Evolutionary conservation across 2,888 invertebrate species (phyloP).

Genomic region (Leptura quadrifasciata): DNA sequence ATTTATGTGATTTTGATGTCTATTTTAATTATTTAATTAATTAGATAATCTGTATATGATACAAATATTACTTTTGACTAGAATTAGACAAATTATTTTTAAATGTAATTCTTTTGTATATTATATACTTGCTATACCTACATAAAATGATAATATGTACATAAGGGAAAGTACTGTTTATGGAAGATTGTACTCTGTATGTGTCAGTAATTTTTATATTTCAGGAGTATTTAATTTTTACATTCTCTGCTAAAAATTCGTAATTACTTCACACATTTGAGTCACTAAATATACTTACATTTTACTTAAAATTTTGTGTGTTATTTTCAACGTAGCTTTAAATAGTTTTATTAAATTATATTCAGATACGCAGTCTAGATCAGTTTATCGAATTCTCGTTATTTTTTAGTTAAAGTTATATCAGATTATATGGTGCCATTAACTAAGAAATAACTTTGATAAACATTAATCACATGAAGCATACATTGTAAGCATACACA

Average conservation of each 20-base stretch:
- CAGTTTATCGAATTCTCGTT: slow-evolving; percentile 14
- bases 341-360: background rate
- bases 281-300: slow-evolving; percentile 11
- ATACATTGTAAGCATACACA: slow-evolving; percentile 37
- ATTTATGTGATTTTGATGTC: slow-evolving; percentile 71
- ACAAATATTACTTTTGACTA: slow-evolving; percentile 51
- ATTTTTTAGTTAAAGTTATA: slow-evolving; percentile 14
- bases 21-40: slow-evolving; percentile 52
- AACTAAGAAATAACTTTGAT: slow-evolving; percentile 33
- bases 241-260: slow-evolving; percentile 9
- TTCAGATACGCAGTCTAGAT: slow-evolving; percentile 7
- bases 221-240: slow-evolving; percentile 1
- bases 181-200: slow-evolving; percentile 41
- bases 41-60: slow-evolving; percentile 54
- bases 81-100: slow-evolving; percentile 45
- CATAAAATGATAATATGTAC: slow-evolving; percentile 57
- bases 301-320: background rate
- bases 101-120: slow-evolving; percentile 40
- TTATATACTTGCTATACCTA: slow-evolving; percentile 37
- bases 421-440: slow-evolving; percentile 14
- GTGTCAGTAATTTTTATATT: slow-evolving; percentile 28
- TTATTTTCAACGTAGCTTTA: background rate
- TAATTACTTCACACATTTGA: background rate
- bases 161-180: slow-evolving; percentile 52
- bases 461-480: slow-evolving; percentile 28